Conservation (phyloP, 2,113 vertebrate species). For the Peromyscus polionotus region DNA sequence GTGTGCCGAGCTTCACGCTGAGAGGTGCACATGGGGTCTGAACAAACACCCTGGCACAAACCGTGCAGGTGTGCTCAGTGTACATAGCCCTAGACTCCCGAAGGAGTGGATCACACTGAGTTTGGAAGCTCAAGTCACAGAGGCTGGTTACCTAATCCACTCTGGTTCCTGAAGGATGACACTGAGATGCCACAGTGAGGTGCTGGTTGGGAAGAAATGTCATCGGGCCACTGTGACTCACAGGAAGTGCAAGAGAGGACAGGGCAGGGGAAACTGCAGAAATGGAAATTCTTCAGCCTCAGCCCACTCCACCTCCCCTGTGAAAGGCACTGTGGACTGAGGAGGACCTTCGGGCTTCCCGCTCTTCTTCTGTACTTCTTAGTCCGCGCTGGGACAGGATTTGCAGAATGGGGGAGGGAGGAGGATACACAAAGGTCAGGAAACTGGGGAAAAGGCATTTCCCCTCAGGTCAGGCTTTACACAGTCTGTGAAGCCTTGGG, state of each 20-base stretch:
- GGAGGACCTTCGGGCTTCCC: background rate
- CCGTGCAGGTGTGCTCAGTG: background rate
- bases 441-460: background rate
- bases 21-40: background rate
- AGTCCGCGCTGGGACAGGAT: background rate
- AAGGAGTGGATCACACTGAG: background rate
- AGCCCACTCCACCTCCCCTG: background rate
- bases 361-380: background rate
- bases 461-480: background rate
- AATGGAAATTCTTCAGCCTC: background rate
- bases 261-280: background rate
- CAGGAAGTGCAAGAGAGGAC: background rate
- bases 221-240: background rate
- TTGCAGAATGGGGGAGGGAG: background rate
- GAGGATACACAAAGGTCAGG: slow-evolving; percentile 1
- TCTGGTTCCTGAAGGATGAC: background rate
- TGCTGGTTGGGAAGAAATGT: background rate
- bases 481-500: background rate
- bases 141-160: background rate
- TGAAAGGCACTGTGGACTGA: background rate
- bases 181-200: background rate
- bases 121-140: slow-evolving; percentile 33
- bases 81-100: background rate
- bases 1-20: background rate
- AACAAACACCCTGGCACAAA: background rate